These are phyloP conservation scores for Megatriorchis doriae DNA, from an alignment of 2,113 vertebrate species.

Conservation along the genomic window DNA sequence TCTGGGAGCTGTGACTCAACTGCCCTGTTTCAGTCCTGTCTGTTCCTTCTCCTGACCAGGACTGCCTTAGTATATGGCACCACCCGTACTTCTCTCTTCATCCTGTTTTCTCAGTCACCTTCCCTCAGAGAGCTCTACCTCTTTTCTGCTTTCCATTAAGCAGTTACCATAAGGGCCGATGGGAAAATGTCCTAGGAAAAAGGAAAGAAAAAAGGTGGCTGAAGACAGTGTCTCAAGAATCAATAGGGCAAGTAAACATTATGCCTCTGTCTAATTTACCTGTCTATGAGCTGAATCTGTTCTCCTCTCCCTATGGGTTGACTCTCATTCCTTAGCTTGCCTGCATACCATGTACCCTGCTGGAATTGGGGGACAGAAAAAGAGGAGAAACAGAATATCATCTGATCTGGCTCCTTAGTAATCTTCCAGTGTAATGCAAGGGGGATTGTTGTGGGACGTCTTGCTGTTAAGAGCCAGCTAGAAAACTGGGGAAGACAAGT, in stretches of 20 bases:
- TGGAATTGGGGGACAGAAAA: background rate
- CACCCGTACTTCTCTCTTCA: background rate
- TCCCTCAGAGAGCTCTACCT: background rate
- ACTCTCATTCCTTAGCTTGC: background rate
- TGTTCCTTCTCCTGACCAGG: background rate
- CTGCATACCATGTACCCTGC: background rate
- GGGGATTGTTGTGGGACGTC: background rate
- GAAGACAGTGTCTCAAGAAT: background rate
- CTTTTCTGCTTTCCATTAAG: background rate
- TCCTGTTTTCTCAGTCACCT: background rate
- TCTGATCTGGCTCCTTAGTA: background rate
- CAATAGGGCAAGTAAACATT: background rate
- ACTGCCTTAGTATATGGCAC: background rate
- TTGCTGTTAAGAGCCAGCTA: background rate
- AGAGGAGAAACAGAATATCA: background rate
- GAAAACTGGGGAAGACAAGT: background rate
- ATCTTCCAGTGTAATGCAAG: background rate
- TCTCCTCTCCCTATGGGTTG: background rate
- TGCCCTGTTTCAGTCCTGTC: background rate
- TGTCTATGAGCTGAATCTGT: background rate
- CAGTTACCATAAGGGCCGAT: background rate
- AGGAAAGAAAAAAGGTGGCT: background rate
- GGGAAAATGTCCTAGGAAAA: background rate
- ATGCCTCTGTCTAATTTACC: background rate
- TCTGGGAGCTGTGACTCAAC: background rate